phyloP scores from a whole-genome alignment of 2,113 vertebrate genomes.

The Pelmatolapia mariae region DNA sequence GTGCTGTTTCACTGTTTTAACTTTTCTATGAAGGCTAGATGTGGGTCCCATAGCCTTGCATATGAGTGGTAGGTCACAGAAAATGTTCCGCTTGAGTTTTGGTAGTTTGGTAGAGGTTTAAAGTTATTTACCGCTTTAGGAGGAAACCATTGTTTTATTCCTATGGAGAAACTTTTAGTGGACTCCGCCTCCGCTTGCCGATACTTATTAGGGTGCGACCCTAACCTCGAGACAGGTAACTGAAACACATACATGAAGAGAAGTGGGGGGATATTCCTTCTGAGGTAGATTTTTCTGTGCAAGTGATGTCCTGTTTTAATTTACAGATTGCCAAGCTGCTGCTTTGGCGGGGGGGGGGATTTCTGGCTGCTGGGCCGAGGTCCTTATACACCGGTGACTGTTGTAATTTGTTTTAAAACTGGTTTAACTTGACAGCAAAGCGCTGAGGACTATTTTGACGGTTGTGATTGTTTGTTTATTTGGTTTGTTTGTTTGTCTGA shows the following conservation, averaged over 20 bases:
- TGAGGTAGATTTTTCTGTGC: not conserved
- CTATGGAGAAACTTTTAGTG: not conserved
- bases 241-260: not conserved
- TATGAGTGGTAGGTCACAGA: not conserved
- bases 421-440: not conserved
- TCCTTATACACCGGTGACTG: too few species aligned
- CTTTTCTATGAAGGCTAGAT: not conserved
- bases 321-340: not conserved
- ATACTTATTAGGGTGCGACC: not conserved
- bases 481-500: not conserved
- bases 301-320: accelerated
- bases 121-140: not conserved
- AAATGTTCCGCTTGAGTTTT: not conserved
- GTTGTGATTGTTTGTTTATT: not conserved
- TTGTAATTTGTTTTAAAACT: not conserved
- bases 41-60: not conserved
- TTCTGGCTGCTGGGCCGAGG: too few species aligned
- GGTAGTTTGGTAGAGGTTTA: not conserved
- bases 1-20: not conserved
- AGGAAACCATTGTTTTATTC: not conserved
- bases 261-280: not conserved
- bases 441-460: not conserved
- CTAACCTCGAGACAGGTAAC: not conserved
- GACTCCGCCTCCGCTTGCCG: not conserved
- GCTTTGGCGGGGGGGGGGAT: too few species aligned